Conservation (phyloP, 2,888 invertebrate genomes). For the Tethea ocularis region DNA sequence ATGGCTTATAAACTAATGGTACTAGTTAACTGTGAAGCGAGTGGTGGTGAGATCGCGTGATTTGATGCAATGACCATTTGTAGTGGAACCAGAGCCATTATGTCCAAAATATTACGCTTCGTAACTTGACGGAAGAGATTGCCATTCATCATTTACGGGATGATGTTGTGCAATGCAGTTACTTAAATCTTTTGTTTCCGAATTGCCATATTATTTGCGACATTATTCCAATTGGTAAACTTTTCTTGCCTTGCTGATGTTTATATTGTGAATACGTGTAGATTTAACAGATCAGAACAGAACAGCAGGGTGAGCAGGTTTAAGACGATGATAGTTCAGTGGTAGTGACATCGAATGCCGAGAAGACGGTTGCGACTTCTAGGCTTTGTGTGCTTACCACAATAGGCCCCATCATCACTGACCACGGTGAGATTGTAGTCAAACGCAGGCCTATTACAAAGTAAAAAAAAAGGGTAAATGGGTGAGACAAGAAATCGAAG, state of each 20-base stretch:
- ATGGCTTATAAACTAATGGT: background rate
- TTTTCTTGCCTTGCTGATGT: too few species aligned
- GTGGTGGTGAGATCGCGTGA: slow-evolving; percentile 13
- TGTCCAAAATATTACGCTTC: slow-evolving; percentile 11
- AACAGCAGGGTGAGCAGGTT: too few species aligned
- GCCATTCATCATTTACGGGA: slow-evolving; percentile 26
- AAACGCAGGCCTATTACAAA: too few species aligned
- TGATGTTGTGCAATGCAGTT: slow-evolving; percentile 16
- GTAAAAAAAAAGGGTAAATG: too few species aligned
- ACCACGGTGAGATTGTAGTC: too few species aligned
- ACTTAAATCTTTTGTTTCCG: background rate
- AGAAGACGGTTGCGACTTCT: too few species aligned
- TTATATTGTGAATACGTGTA: background rate
- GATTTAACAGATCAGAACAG: background rate
- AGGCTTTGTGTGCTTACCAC: too few species aligned
- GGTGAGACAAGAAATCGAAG: background rate
- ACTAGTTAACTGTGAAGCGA: slow-evolving; percentile 3
- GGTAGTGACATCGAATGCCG: too few species aligned
- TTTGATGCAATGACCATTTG: slow-evolving; percentile 16
- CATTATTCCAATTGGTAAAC: background rate
- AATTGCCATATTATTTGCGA: background rate
- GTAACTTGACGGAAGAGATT: slow-evolving; percentile 23
- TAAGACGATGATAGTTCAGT: too few species aligned
- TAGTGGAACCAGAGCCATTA: slow-evolving; percentile 7
- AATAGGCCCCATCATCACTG: too few species aligned